phyloP scores from a whole-genome alignment of 2,888 invertebrate species.

The Zaprionus obscuricornis region DNA sequence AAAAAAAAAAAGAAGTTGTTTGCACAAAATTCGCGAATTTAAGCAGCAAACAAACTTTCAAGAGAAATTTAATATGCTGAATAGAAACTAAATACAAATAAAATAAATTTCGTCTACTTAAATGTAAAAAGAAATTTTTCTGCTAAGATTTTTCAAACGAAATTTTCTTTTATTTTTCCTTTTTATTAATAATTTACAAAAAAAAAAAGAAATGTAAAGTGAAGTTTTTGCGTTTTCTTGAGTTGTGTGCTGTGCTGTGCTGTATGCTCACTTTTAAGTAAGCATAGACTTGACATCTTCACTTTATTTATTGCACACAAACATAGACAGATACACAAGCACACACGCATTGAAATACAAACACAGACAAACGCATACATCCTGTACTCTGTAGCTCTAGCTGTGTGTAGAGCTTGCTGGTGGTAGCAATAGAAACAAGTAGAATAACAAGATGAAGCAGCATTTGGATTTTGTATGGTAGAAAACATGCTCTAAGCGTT shows the following conservation, averaged over 20 bases:
- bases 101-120: too few species aligned
- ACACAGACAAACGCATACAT: slow-evolving; percentile 16
- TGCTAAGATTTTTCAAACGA: neutral
- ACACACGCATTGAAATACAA: too few species aligned
- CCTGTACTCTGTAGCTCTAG: too few species aligned
- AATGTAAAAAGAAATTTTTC: neutral
- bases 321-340: too few species aligned
- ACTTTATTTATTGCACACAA: slow-evolving; percentile 52
- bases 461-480: too few species aligned
- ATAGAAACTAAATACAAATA: too few species aligned
- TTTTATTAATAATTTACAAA: slow-evolving; percentile 35
- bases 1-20: slow-evolving; percentile 30
- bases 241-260: neutral
- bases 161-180: neutral
- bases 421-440: slow-evolving; percentile 8
- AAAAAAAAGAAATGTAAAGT: too few species aligned
- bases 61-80: too few species aligned
- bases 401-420: neutral
- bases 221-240: too few species aligned
- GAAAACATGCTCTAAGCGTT: slow-evolving; percentile 44
- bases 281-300: slow-evolving; percentile 51
- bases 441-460: slow-evolving; percentile 2
- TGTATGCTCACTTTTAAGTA: slow-evolving; percentile 30
- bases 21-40: slow-evolving; percentile 29
- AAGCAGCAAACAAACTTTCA: slow-evolving; percentile 11